Evolutionary conservation across 1,140 invertebrate species (phyloP).

Genomic region (Eumeta japonica): DNA sequence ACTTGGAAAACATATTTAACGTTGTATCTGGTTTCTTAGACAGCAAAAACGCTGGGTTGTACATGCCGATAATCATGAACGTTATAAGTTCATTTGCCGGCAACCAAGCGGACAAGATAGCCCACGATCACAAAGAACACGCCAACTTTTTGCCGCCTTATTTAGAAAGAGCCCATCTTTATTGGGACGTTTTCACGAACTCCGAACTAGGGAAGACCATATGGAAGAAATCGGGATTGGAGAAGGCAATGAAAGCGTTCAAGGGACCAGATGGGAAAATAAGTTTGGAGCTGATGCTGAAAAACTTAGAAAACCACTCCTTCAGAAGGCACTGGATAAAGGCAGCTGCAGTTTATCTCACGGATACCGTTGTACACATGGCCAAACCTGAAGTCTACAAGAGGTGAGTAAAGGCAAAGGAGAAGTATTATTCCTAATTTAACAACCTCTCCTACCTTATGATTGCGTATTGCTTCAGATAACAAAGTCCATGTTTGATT

Average conservation of each 20-base stretch:
- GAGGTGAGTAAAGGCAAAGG: conserved; percentile 65
- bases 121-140: conserved; percentile 69
- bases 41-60: conserved; percentile 60
- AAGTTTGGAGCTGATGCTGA: conserved; percentile 69
- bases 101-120: conserved; percentile 51
- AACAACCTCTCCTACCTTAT: too few relatives aligned
- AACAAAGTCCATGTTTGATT: too few relatives aligned
- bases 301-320: conserved; percentile 74
- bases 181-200: conserved; percentile 77
- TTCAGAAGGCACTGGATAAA: conserved; percentile 77
- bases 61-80: conserved; percentile 66
- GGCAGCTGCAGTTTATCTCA: conserved; percentile 69
- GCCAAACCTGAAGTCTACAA: conserved; percentile 74
- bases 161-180: conserved; percentile 69
- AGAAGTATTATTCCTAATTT: too few relatives aligned
- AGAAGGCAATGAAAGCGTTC: conserved; percentile 60
- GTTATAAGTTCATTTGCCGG: conserved; percentile 57
- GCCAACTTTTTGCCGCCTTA: conserved; percentile 71
- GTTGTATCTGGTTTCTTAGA: conserved; percentile 64
- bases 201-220: conserved; percentile 72
- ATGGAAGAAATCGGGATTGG: conserved; percentile 70
- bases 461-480: too few relatives aligned
- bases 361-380: conserved; percentile 70
- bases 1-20: conserved; percentile 60
- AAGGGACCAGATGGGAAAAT: conserved; percentile 66